phyloP scores from a whole-genome alignment of 2,113 vertebrate species.

The Tragulus kanchil region DNA sequence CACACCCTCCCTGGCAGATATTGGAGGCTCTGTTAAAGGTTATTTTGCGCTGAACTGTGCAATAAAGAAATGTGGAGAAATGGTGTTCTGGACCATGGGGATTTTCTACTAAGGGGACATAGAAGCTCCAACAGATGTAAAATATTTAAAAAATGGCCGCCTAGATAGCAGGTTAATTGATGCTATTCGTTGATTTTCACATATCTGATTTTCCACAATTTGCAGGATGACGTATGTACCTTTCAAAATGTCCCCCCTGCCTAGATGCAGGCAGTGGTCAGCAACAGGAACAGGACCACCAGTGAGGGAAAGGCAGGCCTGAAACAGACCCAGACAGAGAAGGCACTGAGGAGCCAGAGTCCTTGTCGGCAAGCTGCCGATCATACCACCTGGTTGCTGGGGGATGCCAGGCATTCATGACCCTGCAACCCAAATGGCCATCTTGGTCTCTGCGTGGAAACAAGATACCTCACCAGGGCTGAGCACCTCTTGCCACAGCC shows the following conservation, averaged over 20 bases:
- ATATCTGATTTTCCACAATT: background rate
- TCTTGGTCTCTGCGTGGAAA: background rate
- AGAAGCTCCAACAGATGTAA: background rate
- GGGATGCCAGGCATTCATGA: background rate
- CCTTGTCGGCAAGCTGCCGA: background rate
- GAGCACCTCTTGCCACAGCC: background rate
- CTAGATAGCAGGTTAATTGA: background rate
- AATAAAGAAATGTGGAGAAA: background rate
- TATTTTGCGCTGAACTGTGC: background rate
- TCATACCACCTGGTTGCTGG: background rate
- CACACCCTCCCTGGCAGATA: background rate
- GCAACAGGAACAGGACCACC: background rate
- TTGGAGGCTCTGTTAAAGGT: background rate
- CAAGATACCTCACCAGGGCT: background rate
- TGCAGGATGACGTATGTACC: background rate
- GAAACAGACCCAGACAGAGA: background rate
- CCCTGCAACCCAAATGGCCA: background rate
- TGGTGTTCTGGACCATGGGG: background rate
- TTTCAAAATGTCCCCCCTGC: background rate
- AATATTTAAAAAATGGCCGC: background rate
- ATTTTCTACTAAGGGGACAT: background rate
- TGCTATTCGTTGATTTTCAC: constrained; percentile 8
- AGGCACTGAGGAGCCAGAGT: background rate
- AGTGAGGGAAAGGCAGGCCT: background rate
- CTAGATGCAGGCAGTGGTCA: background rate